A percentile compares a stretch with the other conserved stretches of the same genome.
Evolutionary conservation across 2,888 invertebrate species (phyloP).

Genomic region (Acheta domesticus): DNA sequence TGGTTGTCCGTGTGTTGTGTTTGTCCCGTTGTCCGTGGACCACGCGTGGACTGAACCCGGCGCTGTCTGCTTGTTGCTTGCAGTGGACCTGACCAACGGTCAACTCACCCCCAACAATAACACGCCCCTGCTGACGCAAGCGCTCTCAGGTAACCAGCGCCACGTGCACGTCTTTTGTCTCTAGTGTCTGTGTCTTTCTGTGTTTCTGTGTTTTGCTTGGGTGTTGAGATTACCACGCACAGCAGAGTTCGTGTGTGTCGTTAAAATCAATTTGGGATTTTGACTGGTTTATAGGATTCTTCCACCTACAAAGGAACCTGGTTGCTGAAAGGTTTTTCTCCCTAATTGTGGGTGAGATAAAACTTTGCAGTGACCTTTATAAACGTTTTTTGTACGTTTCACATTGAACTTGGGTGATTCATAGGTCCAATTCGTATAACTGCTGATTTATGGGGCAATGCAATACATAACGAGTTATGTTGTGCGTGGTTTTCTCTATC

Average conservation of each 20-base stretch:
- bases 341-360: too few relatives aligned
- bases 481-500: too few relatives aligned
- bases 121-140: slow-evolving; percentile 92
- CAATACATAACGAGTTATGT: too few relatives aligned
- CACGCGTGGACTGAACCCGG: neutral
- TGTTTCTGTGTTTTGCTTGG: slow-evolving; percentile 30
- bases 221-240: neutral
- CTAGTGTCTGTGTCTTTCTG: slow-evolving; percentile 22
- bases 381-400: too few relatives aligned
- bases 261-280: too few relatives aligned
- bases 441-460: too few relatives aligned
- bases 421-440: too few relatives aligned
- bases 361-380: too few relatives aligned
- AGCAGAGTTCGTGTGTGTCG: neutral
- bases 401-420: too few relatives aligned
- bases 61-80: slow-evolving; percentile 47
- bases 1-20: neutral
- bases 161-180: slow-evolving; percentile 42
- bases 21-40: neutral
- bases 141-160: slow-evolving; percentile 78
- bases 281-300: too few relatives aligned
- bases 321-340: too few relatives aligned
- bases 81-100: slow-evolving; percentile 94
- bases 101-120: slow-evolving; percentile 95
- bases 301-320: too few relatives aligned